Evolutionary conservation across 1,140 invertebrate species (phyloP), one percentile per base, ranked within the genome.

Genomic region (Drosophila malerkotliana): DNA sequence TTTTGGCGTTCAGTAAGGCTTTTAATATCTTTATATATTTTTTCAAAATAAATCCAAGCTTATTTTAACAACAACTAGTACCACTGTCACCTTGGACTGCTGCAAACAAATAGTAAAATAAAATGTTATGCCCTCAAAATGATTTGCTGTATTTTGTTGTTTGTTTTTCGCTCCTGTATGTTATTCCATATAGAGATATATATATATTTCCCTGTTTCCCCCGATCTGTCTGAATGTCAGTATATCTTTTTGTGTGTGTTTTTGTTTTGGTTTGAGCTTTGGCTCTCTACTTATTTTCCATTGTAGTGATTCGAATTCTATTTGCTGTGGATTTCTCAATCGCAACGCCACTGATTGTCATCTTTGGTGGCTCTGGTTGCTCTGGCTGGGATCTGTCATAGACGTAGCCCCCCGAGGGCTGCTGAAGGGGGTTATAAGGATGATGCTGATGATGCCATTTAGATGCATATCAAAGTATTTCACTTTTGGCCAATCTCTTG

Each of bases 381-480:
- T 82, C 62, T 58, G 12, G 9, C n/a, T 39, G 72, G 12, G 12
- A n/a, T n/a, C 2, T 63, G 62, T 47, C 62, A 10, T 55, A 76
- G 47, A 47, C 74, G 57, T 30, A 49, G 51, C 47, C 34, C 34
- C 61, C 53, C 32, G 10, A 74, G 41, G 60, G 53, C 47, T 61
- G 53, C 47, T 61, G 59, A 67, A 49, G 41, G 5, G 32, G 49
- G 67, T 26, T 48, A 49, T 32, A 49, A 49, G 34, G 39, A 66
- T 48, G 80, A 87, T 87, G 82, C 82, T 85, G 82, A 85, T 85
- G 82, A 87, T 87, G 82, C 82, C 78, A 85, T 85, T 87, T 87
- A 85, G 82, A 85, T 85, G 74, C 82, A 85, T 85, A 85, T 85
- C 82, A 82, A 87, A 87, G 74, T 68, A 73, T 82, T 87, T 87